These are phyloP conservation scores for Rhingia rostrata DNA, from an alignment of 2,888 invertebrate genomes.

Conservation along the genomic window DNA sequence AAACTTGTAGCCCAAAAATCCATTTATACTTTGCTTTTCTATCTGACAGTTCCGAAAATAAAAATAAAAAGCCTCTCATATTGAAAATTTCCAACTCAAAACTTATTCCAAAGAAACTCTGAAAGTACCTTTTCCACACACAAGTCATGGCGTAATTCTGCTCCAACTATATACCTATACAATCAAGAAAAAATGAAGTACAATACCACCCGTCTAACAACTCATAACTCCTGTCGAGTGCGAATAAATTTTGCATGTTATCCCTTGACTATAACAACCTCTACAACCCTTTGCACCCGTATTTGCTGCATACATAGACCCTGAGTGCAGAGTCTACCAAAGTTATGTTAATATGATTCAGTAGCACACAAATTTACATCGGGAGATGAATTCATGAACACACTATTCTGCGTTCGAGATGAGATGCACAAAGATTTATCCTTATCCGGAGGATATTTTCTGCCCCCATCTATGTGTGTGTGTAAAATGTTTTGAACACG, in stretches of 20 bases:
- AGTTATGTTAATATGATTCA: conserved; percentile 46
- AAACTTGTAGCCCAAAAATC: not conserved
- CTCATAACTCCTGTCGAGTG: conserved; percentile 59
- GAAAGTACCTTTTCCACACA: not conserved
- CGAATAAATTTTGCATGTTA: conserved; percentile 60
- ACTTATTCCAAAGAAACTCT: not conserved
- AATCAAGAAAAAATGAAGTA: conserved; percentile 9
- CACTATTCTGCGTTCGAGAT: conserved; percentile 10
- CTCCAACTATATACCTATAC: conserved; percentile 22
- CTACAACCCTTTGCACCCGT: conserved; percentile 11
- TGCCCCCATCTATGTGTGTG: not conserved
- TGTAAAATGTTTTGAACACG: not conserved
- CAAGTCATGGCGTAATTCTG: conserved; percentile 3
- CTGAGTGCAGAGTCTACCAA: not conserved
- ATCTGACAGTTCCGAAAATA: conserved; percentile 1
- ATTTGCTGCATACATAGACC: not conserved
- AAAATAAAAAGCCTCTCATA: conserved; percentile 5
- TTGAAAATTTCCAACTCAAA: not conserved
- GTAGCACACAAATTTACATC: conserved; percentile 52
- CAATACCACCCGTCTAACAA: conserved; percentile 32
- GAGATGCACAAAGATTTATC: conserved; percentile 35
- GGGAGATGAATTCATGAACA: conserved; percentile 22
- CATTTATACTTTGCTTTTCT: conserved; percentile 11
- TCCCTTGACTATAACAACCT: conserved; percentile 47
- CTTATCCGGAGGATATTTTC: conserved; percentile 34